Evolutionary conservation across 2,797 vertebrate species (phyloP).

Genomic region (Neosilurus mollespiculum): DNA sequence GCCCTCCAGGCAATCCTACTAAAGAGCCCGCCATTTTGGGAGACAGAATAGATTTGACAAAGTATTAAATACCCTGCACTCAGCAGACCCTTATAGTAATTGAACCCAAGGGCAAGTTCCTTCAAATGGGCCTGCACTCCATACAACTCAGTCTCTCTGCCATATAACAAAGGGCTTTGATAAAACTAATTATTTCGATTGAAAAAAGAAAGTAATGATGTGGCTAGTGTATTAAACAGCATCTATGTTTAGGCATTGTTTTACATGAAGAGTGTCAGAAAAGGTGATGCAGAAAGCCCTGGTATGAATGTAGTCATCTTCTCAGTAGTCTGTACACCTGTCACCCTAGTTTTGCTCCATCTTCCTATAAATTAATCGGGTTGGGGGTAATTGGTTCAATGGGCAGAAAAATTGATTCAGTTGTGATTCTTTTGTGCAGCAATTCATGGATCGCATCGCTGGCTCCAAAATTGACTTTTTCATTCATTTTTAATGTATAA

Average conservation of each 20-base stretch:
- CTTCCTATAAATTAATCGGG: no score
- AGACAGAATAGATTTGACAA: slow-evolving; percentile 54
- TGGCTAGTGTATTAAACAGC: slow-evolving; percentile 26
- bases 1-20: slow-evolving; percentile 44
- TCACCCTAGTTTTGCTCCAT: not conserved
- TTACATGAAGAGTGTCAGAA: slow-evolving; percentile 22
- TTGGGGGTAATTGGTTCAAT: no score
- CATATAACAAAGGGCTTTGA: slow-evolving; percentile 54
- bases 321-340: not conserved
- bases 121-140: slow-evolving; percentile 49
- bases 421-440: no score
- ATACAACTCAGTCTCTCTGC: slow-evolving; percentile 37
- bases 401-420: no score
- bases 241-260: slow-evolving; percentile 39
- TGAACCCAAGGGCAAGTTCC: slow-evolving; percentile 50
- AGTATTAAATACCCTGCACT: slow-evolving; percentile 48
- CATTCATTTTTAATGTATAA: no score
- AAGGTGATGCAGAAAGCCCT: slow-evolving; percentile 28
- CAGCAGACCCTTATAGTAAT: slow-evolving; percentile 45
- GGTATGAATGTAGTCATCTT: slow-evolving; percentile 11
- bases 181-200: slow-evolving; percentile 46
- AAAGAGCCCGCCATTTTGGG: slow-evolving; percentile 55
- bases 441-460: no score
- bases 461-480: no score
- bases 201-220: slow-evolving; percentile 35